Evolutionary conservation across 2,888 invertebrate species (phyloP).

Genomic region (Lepidocyrtoides sp.): DNA sequence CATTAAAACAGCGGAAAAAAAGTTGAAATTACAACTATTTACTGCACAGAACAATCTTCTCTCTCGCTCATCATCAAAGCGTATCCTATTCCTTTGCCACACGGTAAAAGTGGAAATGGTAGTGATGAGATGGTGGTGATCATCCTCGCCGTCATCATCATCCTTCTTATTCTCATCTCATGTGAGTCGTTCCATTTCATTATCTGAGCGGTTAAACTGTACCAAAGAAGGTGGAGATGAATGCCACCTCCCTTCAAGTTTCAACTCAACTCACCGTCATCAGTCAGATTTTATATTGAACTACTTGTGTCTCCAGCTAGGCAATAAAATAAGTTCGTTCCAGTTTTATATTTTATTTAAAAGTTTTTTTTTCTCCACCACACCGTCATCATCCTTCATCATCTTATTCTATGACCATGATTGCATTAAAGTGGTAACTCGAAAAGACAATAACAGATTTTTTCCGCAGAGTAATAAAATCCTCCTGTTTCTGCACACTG

Average conservation of each 20-base stretch:
- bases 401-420: slow-evolving; percentile 24
- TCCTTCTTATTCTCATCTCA: neutral
- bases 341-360: slow-evolving; percentile 71
- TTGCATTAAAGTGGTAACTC: slow-evolving; percentile 3
- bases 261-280: neutral
- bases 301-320: slow-evolving; percentile 74
- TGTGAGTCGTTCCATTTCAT: slow-evolving; percentile 38
- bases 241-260: slow-evolving; percentile 55
- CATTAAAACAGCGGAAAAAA: slow-evolving; percentile 69
- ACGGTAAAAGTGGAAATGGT: neutral
- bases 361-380: slow-evolving; percentile 58
- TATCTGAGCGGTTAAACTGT: slow-evolving; percentile 41
- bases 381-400: slow-evolving; percentile 4
- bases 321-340: slow-evolving; percentile 77
- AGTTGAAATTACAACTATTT: slow-evolving; percentile 71
- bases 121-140: neutral
- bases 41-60: slow-evolving; percentile 2
- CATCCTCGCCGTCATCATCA: slow-evolving; percentile 54
- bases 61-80: slow-evolving; percentile 59
- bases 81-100: slow-evolving; percentile 58
- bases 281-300: slow-evolving; percentile 72
- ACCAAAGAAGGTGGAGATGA: slow-evolving; percentile 56
- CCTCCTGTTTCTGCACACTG: neutral
- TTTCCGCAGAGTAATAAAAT: slow-evolving; percentile 5
- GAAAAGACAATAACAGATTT: slow-evolving; percentile 55